Base-by-base conservation (phyloP, 2,888 invertebrate genomes). In the Exephanes ischioxanthus region DNA sequence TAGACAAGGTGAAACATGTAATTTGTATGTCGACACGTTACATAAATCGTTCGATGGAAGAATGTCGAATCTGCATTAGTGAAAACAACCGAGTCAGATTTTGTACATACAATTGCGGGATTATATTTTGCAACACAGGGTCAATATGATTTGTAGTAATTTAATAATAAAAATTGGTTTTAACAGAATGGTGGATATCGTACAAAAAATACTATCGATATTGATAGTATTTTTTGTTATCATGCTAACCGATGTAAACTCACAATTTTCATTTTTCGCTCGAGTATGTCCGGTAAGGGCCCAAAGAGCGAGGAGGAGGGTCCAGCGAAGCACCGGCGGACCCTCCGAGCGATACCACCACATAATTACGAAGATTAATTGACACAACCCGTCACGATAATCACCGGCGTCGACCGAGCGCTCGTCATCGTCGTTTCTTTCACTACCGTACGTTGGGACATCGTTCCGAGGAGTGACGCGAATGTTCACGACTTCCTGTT, bases 201-300 rank as follows among this genome's bases (percentile, higher is more conserved):
- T 53, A 19, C 4, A n/a, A 4, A 26, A 26, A 26, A 26, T 26
- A 26, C 26, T 26, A 26, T 26, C 26, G 3, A 30, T 19, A 41
- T 19, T n/a, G 48, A 68, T n/a, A 51, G n/a, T 26, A 67, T 26
- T 11, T 3, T 33, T 11, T 14, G 41, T 73, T 45, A 22, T 41
- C 2, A 14, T 11, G n/a, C 26, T 48, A 41, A 63, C 70, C 70
- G 22, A 73, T 37, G 63, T 77, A 30, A 63, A 92, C 92, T 92
- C 89, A 93, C 92, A 91, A 76, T 91, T 89, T 76, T 92, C 93
- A 88, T 92, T 93, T 84, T 89, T 92, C 78, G 89, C 91, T 30
- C 77, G 63, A 16, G 84, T 87, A 67, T 72, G 75, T 58, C 81
- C 86, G 3, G 87, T 80, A 53, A 75, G 75, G 73, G 85, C 86